Conservation (phyloP, 2,113 vertebrate species). For the Thermophis baileyi region DNA sequence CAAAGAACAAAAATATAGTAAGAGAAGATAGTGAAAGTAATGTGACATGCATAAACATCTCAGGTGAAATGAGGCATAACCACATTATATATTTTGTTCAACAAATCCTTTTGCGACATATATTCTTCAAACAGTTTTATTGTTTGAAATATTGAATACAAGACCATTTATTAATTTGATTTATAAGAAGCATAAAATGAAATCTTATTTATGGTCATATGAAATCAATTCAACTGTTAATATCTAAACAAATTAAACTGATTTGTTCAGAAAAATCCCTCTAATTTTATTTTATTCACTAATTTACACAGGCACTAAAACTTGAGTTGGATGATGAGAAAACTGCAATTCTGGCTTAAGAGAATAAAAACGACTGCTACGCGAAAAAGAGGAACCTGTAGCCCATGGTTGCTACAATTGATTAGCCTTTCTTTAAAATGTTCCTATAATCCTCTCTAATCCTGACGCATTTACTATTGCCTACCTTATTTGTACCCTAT, state of each 20-base stretch:
- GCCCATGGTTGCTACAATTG: background rate
- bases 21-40: constrained; percentile 2
- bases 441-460: background rate
- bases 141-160: constrained; percentile 2
- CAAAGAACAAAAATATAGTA: constrained; percentile 6
- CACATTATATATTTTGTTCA: constrained; percentile 5
- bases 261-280: background rate
- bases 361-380: background rate
- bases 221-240: background rate
- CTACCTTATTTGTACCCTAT: no score
- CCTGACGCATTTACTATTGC: background rate
- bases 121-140: constrained; percentile 13
- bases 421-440: background rate
- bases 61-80: constrained; percentile 9
- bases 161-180: constrained; percentile 10
- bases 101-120: background rate
- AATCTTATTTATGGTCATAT: background rate
- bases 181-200: constrained; percentile 17
- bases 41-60: constrained; percentile 9
- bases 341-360: background rate
- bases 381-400: background rate
- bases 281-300: background rate
- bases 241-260: no score
- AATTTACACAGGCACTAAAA: background rate
- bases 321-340: background rate